Evolutionary conservation across 2,113 vertebrate genomes (phyloP), one percentile per base, ranked within the genome.

Genomic region (Planiliza haematocheilus): DNA sequence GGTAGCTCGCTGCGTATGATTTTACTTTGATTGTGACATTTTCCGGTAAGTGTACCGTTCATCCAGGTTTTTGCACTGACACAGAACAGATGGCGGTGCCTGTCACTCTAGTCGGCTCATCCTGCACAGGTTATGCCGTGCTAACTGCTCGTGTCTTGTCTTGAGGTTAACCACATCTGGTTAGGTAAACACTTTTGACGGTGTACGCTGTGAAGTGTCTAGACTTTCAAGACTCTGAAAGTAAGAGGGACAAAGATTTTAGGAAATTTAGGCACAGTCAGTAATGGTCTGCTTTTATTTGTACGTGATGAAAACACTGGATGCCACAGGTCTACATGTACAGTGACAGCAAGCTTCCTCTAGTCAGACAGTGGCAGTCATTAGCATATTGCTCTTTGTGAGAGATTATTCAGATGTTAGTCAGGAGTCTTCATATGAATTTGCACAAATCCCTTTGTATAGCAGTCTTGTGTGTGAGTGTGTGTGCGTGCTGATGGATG

Each of bases 361-460:
- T 30, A 55, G 12, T 57, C 30, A 37, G 21, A 2, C 24, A 52
- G 10, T 46, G 11, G 42, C 55, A 55, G 39, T 65, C 58, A 41
- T 36, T 24, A 14, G 38, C 14, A 43, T 67, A 67, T 5, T 36
- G 53, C 34, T 55, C 37, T 38, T 34, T 64, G 14, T 67, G 46
- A 79, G 52, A 61, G 58, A 57, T 70, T 71, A 70, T 55, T 43
- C 30, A 51, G 36, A 79, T 13, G 2, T 45, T 79, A 66, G 65
- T 34, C 20, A 21, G 48, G 39, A 20, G 24, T 70, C 41, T 50
- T 68, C 17, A 63, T 58, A 36, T 81, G 46, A 79, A 43, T 82
- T 70, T 76, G 45, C 77, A 56, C 61, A 76, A 74, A 70, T 75
- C 51, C 24, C 17, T 67, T 67, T 42, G 51, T 68, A 43, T 36